Conservation (phyloP, 53 echinoderm and acorn worm genomes). For the Stichopus horrens region DNA sequence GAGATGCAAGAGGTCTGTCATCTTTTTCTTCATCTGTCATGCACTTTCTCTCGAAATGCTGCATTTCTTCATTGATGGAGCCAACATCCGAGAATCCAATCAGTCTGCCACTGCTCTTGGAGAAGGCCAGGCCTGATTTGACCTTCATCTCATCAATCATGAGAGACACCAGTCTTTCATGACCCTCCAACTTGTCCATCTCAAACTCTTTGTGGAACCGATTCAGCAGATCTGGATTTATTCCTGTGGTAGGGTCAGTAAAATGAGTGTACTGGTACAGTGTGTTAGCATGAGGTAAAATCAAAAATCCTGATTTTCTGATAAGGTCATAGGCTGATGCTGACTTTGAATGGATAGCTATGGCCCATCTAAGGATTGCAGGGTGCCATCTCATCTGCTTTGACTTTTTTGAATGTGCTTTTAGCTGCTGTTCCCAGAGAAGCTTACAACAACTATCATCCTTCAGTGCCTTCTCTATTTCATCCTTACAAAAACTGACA, state of each 20-base stretch:
- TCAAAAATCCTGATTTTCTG: neutral
- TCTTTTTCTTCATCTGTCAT: neutral
- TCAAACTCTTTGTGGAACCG: neutral
- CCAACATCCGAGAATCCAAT: conserved; percentile 23
- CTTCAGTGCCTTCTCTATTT: neutral
- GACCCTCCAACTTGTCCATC: neutral
- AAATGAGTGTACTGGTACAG: conserved; percentile 23
- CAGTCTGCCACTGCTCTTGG: conserved; percentile 8
- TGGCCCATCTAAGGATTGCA: conserved; percentile 6
- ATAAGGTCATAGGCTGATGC: neutral
- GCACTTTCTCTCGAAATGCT: conserved; percentile 11
- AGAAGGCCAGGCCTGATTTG: conserved; percentile 13
- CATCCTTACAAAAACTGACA: neutral
- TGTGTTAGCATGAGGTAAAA: conserved; percentile 19
- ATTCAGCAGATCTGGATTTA: neutral
- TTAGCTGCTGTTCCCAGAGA: neutral
- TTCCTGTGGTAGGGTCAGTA: neutral
- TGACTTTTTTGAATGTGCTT: neutral
- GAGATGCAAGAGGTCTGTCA: conserved; percentile 38
- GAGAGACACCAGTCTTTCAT: conserved; percentile 2
- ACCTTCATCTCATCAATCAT: conserved; percentile 33
- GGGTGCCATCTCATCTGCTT: conserved; percentile 27
- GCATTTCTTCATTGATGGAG: neutral
- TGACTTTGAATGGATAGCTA: conserved; percentile 2
- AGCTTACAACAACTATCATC: neutral